Conservation (phyloP, 2,113 vertebrate genomes). For the Ophiodon elongatus region DNA sequence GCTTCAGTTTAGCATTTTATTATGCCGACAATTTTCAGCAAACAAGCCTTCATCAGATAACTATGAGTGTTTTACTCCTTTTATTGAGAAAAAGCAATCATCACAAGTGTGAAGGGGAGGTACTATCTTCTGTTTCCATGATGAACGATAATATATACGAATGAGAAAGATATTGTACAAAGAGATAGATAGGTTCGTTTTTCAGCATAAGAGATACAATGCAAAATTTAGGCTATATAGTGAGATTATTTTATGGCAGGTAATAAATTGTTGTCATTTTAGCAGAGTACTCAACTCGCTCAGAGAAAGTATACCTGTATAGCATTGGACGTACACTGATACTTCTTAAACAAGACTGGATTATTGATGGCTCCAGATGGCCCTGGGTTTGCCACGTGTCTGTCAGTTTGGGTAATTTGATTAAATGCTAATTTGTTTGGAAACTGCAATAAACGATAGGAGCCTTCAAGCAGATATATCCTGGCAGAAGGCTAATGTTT, state of each 20-base stretch:
- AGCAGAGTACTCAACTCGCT: not conserved
- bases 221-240: not conserved
- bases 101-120: not conserved
- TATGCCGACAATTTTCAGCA: not conserved
- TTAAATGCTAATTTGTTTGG: slow-evolving; percentile 60
- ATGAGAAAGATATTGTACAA: not conserved
- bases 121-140: not conserved
- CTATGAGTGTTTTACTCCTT: not conserved
- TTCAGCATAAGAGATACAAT: not conserved
- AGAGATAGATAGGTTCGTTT: not conserved
- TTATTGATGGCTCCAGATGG: slow-evolving; percentile 36
- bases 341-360: slow-evolving; percentile 9
- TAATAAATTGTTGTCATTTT: not conserved
- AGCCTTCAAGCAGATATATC: slow-evolving; percentile 34
- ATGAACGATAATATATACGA: not conserved
- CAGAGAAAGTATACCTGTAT: slow-evolving; percentile 33
- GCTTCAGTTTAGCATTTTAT: not conserved
- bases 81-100: not conserved
- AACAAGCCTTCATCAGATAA: not conserved
- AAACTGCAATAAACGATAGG: slow-evolving; percentile 51
- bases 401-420: slow-evolving; percentile 52
- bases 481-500: slow-evolving; percentile 42
- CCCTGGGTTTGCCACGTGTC: slow-evolving; percentile 29
- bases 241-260: not conserved
- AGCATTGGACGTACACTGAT: slow-evolving; percentile 30